A percentile compares a stretch with the other conserved stretches of the same genome.
These are phyloP conservation scores for Schrankia costaestrigalis DNA, from an alignment of 2,888 invertebrate species.

Conservation along the genomic window DNA sequence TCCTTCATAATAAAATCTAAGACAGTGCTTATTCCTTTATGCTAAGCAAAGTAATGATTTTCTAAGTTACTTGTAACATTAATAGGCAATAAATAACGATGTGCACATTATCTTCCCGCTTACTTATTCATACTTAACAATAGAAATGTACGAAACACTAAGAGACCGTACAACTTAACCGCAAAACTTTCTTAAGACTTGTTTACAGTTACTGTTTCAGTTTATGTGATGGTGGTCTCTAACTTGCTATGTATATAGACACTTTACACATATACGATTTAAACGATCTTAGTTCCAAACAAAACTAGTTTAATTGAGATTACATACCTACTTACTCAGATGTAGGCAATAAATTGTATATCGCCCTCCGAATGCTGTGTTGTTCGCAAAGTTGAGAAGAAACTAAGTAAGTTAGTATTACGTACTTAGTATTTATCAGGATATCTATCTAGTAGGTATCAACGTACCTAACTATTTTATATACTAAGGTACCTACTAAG, in stretches of 20 bases:
- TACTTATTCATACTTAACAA: conserved; percentile 51
- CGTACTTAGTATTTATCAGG: too few species aligned
- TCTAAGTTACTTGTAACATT: too few species aligned
- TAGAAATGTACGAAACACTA: conserved; percentile 57
- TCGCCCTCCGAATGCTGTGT: conserved; percentile 16
- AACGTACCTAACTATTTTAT: too few species aligned
- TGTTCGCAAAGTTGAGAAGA: conserved; percentile 16
- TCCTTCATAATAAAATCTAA: too few species aligned
- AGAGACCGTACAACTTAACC: conserved; percentile 64
- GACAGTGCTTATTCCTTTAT: too few species aligned
- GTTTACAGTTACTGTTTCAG: conserved; percentile 66
- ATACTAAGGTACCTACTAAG: too few species aligned
- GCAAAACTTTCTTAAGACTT: conserved; percentile 72
- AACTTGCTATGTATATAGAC: neutral
- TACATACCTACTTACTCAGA: conserved; percentile 29
- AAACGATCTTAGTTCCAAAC: conserved; percentile 52
- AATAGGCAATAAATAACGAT: conserved; percentile 29
- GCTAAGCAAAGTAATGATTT: too few species aligned
- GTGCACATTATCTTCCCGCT: conserved; percentile 39
- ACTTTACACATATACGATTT: conserved; percentile 48
- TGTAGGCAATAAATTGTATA: conserved; percentile 28
- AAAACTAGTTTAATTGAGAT: conserved; percentile 45
- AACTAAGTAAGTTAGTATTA: neutral
- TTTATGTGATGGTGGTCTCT: conserved; percentile 61
- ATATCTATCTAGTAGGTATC: too few species aligned